phyloP scores from a whole-genome alignment of 2,113 vertebrate species.

The Apistogramma diplotaenia region DNA sequence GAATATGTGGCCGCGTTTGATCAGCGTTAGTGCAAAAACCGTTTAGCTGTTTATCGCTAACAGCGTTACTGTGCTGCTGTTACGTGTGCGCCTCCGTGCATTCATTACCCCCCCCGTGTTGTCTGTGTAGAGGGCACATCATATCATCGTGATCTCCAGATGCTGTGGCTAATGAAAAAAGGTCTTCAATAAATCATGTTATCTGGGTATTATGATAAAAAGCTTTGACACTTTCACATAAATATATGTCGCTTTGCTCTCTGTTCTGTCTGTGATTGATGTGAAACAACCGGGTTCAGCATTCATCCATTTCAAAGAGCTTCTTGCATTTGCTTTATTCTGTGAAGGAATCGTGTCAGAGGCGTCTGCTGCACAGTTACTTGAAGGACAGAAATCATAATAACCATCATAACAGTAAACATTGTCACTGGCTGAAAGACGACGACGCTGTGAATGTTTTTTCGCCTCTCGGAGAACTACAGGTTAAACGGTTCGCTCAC shows the following conservation, averaged over 20 bases:
- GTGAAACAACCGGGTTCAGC: constrained; percentile 3
- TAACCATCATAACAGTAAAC: not conserved
- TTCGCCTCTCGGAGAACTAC: not conserved
- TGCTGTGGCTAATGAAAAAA: not conserved
- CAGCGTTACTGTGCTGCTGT: not conserved
- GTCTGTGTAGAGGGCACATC: not conserved
- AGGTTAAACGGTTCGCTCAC: not conserved
- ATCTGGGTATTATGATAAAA: constrained; percentile 8
- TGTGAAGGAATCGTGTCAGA: constrained; percentile 9
- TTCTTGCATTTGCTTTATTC: constrained; percentile 19
- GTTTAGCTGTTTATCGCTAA: constrained; percentile 18
- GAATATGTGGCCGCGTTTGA: constrained; percentile 16
- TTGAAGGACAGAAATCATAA: not conserved
- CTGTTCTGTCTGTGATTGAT: constrained; percentile 10
- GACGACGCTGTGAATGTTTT: not conserved
- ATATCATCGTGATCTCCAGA: not conserved
- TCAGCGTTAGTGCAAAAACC: constrained; percentile 23
- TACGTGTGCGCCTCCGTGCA: not conserved
- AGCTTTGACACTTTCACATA: constrained; percentile 33
- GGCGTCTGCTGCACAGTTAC: not conserved
- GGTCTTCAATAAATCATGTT: constrained; percentile 1
- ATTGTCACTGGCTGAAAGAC: not conserved
- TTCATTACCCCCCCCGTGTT: constrained; percentile 10
- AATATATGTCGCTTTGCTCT: not conserved
- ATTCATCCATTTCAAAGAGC: constrained; percentile 25